Conservation (phyloP, 2,888 invertebrate genomes). For the Dyspetes luteomarginatus region DNA sequence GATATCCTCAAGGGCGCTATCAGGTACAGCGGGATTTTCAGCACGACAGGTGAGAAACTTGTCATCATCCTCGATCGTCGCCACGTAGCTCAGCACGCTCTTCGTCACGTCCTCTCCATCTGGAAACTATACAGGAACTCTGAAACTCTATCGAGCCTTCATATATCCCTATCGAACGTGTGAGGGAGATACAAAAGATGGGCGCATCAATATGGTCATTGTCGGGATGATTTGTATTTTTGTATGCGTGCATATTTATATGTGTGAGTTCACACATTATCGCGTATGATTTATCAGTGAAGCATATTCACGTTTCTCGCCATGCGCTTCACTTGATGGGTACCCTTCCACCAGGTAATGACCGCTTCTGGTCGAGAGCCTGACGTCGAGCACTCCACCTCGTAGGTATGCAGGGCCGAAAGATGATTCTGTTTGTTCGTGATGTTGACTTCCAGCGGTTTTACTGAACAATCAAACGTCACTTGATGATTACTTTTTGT, state of each 20-base stretch:
- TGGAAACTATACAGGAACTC: constrained; percentile 81
- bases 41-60: constrained; percentile 94
- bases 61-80: constrained; percentile 93
- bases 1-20: constrained; percentile 93
- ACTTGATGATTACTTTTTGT: neutral
- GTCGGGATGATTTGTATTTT: neutral
- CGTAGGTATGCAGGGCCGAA: constrained; percentile 93
- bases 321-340: constrained; percentile 91
- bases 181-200: neutral
- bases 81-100: constrained; percentile 92
- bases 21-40: constrained; percentile 93
- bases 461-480: constrained; percentile 87
- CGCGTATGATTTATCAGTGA: too few relatives aligned
- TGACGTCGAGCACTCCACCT: constrained; percentile 93
- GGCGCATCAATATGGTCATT: neutral
- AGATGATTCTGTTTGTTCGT: constrained; percentile 92
- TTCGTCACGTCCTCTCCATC: constrained; percentile 91
- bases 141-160: constrained; percentile 69
- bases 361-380: constrained; percentile 94
- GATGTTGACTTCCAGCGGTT: constrained; percentile 93
- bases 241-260: neutral
- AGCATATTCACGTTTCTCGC: constrained; percentile 90
- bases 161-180: constrained; percentile 8
- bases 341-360: constrained; percentile 96
- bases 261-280: too few relatives aligned